Percentiles rank a stretch among this genome's conserved stretches.
Evolutionary conservation across 2,113 vertebrate genomes (phyloP).

Genomic region (Scortum barcoo): DNA sequence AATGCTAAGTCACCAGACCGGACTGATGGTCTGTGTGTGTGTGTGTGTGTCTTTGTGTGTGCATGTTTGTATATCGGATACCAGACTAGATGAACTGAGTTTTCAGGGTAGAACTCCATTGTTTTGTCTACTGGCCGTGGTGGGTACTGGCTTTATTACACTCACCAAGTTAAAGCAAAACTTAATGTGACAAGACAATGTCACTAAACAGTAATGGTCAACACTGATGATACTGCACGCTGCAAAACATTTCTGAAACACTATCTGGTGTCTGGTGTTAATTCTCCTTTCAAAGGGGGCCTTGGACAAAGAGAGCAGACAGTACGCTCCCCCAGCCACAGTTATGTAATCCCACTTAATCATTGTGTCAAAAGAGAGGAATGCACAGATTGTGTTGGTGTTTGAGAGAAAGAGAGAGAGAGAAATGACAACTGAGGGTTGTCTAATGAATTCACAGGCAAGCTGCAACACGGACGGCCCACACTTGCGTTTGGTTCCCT

Average conservation of each 20-base stretch:
- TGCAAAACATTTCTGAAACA: neutral
- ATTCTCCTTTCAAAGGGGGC: slow-evolving; percentile 20
- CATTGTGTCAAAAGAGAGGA: slow-evolving; percentile 46
- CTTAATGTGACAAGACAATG: neutral
- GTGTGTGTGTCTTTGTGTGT: neutral
- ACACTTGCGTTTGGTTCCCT: neutral
- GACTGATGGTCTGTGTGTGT: slow-evolving; percentile 21
- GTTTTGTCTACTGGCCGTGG: neutral
- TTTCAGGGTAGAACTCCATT: neutral
- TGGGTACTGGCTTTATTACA: neutral
- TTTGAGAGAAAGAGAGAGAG: slow-evolving; percentile 1
- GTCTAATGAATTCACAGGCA: slow-evolving; percentile 8
- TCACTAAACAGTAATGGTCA: neutral
- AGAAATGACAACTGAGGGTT: slow-evolving; percentile 16
- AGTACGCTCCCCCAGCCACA: neutral
- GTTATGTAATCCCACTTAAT: slow-evolving; percentile 57
- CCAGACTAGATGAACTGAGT: slow-evolving; percentile 5
- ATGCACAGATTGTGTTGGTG: slow-evolving; percentile 51
- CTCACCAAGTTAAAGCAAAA: neutral
- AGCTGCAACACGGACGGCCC: slow-evolving; percentile 2
- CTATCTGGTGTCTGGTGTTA: slow-evolving; percentile 1
- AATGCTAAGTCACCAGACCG: slow-evolving; percentile 61
- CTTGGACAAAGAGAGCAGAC: slow-evolving; percentile 17
- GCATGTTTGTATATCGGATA: neutral
- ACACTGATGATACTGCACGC: neutral